phyloP scores from a whole-genome alignment of 1,140 invertebrate genomes.

The Megalopta genalis region DNA sequence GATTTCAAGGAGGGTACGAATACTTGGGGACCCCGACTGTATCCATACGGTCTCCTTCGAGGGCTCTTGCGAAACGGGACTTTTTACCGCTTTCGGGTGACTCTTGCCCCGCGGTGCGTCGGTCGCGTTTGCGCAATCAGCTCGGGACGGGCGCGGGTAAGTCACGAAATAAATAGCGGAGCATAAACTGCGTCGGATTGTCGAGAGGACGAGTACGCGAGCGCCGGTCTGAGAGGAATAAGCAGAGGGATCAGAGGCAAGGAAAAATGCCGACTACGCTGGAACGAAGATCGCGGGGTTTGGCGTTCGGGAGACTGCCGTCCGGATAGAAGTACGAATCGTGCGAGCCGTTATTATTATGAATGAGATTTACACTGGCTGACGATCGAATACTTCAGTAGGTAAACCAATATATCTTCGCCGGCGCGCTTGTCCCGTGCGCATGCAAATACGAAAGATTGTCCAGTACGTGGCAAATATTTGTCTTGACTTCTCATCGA shows the following conservation, averaged over 20 bases:
- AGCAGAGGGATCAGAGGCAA: neutral
- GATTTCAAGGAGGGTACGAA: too few species aligned
- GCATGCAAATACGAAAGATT: conserved; percentile 64
- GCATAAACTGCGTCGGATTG: neutral
- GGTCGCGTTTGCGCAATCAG: neutral
- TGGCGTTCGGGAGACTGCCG: neutral
- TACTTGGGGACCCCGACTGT: too few species aligned
- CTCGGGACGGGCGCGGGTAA: too few species aligned
- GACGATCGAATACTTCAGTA: conserved; percentile 71
- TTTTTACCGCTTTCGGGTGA: too few species aligned
- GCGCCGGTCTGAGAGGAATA: neutral
- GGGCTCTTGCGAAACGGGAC: too few species aligned
- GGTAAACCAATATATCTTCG: conserved; percentile 65
- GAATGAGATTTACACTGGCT: conserved; percentile 72
- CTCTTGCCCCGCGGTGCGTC: too few species aligned
- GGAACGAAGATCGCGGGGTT: too few species aligned
- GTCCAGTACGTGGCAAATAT: conserved; percentile 67
- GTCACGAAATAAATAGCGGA: conserved; percentile 3
- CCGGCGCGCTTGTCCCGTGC: conserved; percentile 15
- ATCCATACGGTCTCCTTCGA: too few species aligned
- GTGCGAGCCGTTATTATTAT: conserved; percentile 65
- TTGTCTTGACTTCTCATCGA: conserved; percentile 59
- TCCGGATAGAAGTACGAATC: neutral
- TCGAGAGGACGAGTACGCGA: too few species aligned
- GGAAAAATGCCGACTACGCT: neutral